Evolutionary conservation across 1,140 invertebrate species (phyloP).

Genomic region (Tribolium castaneum): DNA sequence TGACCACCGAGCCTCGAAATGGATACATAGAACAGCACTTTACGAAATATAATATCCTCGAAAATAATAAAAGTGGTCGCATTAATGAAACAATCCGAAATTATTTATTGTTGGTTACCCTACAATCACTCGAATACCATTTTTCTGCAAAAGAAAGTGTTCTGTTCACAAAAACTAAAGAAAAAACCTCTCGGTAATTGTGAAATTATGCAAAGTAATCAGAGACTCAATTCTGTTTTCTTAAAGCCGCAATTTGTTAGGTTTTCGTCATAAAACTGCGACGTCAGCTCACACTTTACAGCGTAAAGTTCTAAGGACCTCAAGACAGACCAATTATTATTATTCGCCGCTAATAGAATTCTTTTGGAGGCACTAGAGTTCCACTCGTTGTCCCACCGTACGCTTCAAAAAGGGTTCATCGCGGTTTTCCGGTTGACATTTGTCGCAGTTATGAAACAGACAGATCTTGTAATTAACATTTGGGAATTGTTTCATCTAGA

Average conservation of each 20-base stretch:
- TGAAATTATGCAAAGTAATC: neutral
- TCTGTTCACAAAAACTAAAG: neutral
- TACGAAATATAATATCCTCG: neutral
- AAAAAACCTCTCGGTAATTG: neutral
- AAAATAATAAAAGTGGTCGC: neutral
- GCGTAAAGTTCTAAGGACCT: neutral
- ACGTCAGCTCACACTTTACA: neutral
- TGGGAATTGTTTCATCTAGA: conserved; percentile 45
- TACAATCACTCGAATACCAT: too few relatives aligned
- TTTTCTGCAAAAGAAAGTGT: too few relatives aligned
- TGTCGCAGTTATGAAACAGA: conserved; percentile 49
- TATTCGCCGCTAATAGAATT: neutral
- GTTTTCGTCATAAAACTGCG: neutral
- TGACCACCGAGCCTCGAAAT: neutral
- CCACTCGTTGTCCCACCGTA: neutral
- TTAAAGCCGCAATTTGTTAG: neutral
- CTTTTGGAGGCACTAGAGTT: neutral
- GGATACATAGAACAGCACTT: neutral
- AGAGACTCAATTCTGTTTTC: neutral
- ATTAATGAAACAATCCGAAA: neutral
- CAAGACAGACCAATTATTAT: conserved; percentile 13
- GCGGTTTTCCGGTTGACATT: conserved; percentile 45
- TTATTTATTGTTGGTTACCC: neutral
- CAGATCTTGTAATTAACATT: conserved; percentile 52
- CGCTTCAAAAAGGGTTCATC: neutral